Percentiles rank a stretch among this genome's conserved stretches.
phyloP scores from a whole-genome alignment of 2,797 vertebrate genomes.

The Artibeus jamaicensis region DNA sequence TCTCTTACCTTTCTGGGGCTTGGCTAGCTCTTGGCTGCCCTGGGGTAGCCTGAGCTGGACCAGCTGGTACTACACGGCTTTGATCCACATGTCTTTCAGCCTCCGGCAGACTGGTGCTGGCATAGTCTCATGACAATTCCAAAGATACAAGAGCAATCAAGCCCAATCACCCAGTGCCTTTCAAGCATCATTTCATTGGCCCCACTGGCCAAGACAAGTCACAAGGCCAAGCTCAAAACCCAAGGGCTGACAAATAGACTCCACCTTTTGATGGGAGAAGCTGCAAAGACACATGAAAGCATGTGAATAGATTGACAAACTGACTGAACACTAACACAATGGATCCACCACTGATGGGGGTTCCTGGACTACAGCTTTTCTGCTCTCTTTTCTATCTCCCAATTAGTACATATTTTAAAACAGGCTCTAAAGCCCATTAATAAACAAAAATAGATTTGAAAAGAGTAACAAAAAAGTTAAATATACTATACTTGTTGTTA shows the following conservation, averaged over 20 bases:
- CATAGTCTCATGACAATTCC: neutral
- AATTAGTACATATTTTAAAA: neutral
- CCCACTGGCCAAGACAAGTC: neutral
- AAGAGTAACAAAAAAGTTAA: neutral
- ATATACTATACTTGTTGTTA: neutral
- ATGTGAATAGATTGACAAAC: neutral
- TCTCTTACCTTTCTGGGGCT: neutral
- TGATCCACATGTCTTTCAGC: neutral
- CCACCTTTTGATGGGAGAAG: neutral
- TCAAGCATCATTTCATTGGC: neutral
- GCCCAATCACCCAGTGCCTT: fast-evolving
- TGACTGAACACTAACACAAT: neutral
- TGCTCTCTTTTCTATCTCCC: too few species aligned
- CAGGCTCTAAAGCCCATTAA: neutral
- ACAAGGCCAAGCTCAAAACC: neutral
- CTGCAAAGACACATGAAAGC: too few species aligned
- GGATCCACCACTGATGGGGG: fast-evolving
- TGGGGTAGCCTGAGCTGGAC: neutral
- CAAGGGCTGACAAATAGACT: neutral
- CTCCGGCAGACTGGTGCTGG: fast-evolving
- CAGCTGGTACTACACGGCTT: neutral
- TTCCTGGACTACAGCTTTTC: neutral
- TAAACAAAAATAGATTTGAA: neutral
- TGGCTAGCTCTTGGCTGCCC: neutral
- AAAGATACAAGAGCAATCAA: neutral